Percentiles rank a stretch among this genome's conserved stretches.
phyloP scores from a whole-genome alignment of 2,888 invertebrate genomes.

The Clitarchus hookeri region DNA sequence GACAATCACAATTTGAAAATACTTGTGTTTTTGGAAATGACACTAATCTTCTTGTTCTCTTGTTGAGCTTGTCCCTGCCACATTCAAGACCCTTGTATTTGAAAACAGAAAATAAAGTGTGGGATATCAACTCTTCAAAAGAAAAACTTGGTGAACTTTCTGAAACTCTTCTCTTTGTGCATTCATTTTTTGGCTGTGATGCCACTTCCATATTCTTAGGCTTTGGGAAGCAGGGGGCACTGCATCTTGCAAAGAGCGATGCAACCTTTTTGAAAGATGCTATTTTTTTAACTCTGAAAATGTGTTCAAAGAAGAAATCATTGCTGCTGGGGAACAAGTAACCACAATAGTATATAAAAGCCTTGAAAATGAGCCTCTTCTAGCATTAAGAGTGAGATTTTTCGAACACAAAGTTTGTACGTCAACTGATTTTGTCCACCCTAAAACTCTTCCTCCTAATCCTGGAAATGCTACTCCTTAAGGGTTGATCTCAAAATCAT shows the following conservation, averaged over 20 bases:
- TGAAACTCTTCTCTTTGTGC: not conserved
- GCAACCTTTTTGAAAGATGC: not conserved
- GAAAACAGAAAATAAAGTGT: not conserved
- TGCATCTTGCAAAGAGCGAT: not conserved
- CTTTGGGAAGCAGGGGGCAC: not conserved
- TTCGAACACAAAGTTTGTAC: not conserved
- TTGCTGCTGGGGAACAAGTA: conserved; percentile 7
- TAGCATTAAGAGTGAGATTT: not conserved
- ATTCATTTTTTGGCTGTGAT: not conserved
- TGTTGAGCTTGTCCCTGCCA: conserved; percentile 1
- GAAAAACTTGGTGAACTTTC: not conserved
- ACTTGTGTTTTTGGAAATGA: conserved; percentile 20
- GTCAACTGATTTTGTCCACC: not conserved
- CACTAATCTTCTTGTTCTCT: conserved; percentile 17
- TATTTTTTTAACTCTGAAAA: not conserved
- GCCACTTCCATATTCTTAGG: not conserved
- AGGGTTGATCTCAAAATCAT: not conserved
- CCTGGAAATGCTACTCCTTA: not conserved
- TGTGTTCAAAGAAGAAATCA: not conserved
- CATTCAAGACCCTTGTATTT: conserved; percentile 11
- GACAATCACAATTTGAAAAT: conserved; percentile 6
- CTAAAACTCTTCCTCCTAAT: not conserved
- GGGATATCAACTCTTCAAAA: conserved; percentile 16
- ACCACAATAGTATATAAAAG: not conserved
- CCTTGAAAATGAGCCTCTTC: not conserved